Conservation (phyloP, 2,888 invertebrate species). For the Thumatha senex region DNA sequence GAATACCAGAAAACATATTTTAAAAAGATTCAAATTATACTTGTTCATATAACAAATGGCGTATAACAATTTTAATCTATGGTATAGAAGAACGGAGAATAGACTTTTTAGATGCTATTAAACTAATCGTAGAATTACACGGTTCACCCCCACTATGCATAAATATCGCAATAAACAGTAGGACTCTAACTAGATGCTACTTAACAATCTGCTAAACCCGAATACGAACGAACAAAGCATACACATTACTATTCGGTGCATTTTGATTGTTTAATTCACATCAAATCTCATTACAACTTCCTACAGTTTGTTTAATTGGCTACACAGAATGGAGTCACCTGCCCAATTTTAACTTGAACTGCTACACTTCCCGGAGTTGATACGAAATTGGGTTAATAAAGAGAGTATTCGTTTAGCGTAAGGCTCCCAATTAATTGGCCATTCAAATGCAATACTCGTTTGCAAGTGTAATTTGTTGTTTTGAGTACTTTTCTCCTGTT, state of each 20-base stretch:
- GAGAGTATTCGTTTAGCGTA: constrained; percentile 13
- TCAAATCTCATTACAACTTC: constrained; percentile 56
- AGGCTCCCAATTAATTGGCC: constrained; percentile 36
- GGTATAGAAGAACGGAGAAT: no score
- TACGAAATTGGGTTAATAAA: constrained; percentile 9
- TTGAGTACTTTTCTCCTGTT: constrained; percentile 43
- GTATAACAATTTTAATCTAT: no score
- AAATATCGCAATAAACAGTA: no score
- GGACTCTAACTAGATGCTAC: no score
- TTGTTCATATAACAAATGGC: no score
- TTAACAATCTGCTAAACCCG: no score
- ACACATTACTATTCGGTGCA: constrained; percentile 37
- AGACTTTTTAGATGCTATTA: no score
- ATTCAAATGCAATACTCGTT: constrained; percentile 47
- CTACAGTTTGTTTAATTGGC: constrained; percentile 55
- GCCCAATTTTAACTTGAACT: constrained; percentile 38
- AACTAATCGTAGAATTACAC: no score
- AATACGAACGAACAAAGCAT: constrained; percentile 27
- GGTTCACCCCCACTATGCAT: no score
- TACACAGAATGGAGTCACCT: constrained; percentile 39
- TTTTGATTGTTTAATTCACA: constrained; percentile 52
- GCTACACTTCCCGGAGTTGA: constrained; percentile 1
- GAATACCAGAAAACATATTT: no score
- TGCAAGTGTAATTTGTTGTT: constrained; percentile 43
- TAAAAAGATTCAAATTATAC: no score